phyloP scores from a whole-genome alignment of 2,113 vertebrate genomes.

The Collichthys lucidus region DNA sequence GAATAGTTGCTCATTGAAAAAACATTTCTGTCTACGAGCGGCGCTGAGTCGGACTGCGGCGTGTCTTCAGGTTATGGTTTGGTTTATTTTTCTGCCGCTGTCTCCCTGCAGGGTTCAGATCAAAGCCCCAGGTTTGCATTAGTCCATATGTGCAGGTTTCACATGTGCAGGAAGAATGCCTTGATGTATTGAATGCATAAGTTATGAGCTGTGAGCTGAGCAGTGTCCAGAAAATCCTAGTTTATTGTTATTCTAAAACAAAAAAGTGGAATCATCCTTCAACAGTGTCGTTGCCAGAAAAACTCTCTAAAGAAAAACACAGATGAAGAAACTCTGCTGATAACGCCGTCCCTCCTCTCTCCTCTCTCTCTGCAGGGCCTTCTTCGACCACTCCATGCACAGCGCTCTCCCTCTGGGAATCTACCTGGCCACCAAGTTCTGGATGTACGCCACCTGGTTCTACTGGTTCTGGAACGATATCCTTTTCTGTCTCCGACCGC shows the following conservation, averaged over 20 bases:
- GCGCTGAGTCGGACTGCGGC: background rate
- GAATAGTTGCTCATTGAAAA: background rate
- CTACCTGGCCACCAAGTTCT: conserved; percentile 99
- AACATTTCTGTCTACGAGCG: background rate
- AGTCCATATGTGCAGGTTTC: conserved; percentile 9
- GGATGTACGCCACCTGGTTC: conserved; percentile 99
- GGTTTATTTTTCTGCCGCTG: conserved; percentile 12
- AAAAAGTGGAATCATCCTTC: background rate
- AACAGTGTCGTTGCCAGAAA: background rate
- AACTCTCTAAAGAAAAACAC: too few species aligned
- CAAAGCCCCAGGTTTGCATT: conserved; percentile 2
- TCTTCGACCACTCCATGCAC: conserved; percentile 99
- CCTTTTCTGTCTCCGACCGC: conserved; percentile 82
- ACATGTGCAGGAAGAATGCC: conserved; percentile 24
- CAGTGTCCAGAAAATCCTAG: background rate
- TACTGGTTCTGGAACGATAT: conserved; percentile 99
- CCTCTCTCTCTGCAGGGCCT: conserved; percentile 85
- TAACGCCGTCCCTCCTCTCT: background rate
- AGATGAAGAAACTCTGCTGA: background rate
- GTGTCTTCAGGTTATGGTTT: conserved; percentile 10
- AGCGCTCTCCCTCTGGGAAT: conserved; percentile 98
- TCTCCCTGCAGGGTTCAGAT: conserved; percentile 6
- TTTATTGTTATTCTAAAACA: background rate
- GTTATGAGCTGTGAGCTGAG: background rate
- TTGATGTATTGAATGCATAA: background rate